Base-by-base conservation (phyloP, 2,888 invertebrate genomes). In the Aleiodes testaceus region DNA sequence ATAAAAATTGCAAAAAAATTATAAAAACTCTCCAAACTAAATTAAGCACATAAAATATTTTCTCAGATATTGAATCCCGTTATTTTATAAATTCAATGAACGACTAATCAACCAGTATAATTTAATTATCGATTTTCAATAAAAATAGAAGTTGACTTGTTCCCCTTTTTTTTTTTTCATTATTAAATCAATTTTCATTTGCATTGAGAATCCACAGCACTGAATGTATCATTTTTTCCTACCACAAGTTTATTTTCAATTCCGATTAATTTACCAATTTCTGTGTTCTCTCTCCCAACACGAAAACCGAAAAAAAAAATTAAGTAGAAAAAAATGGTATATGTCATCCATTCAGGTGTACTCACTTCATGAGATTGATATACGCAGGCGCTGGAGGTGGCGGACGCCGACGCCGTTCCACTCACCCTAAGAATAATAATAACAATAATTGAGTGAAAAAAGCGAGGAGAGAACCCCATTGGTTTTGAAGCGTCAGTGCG, bases 401-500 rank as follows among this genome's bases (percentile, higher is more conserved):
- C 61, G 22, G 66, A 71, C 71, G 71, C 71, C 71, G 71, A 66
- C 66, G 66, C 66, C 42, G 52, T 66, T 26, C 52, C 18, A 66
- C 52, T 61, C 49, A 52, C 63, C 53, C 53, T 49, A 22, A 47
- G 59, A 61, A 59, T 14, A 49, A 50, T 36, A 36, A 36, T 36
- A 59, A 42, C 7, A 14, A 59, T 36, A 12, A 26, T 26, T 26
- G 26, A 26, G 7, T 1, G 7, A 36, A 36, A 36, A 36, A 36
- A 36, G 11, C 11, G 36, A 36, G 36, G 36, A 36, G 11, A 36
- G 36, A 36, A 36, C 36, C 36, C 42, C 16, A 59, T 42, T 59
- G 30, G 77, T 77, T 74, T 72, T 36, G 36, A 59, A 59, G 72
- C 70, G 67, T 68, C 79, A 81, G 80, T 81, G 71, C 78, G 79